Base-by-base conservation (phyloP, 2,888 invertebrate species). In the Junonia oenone region DNA sequence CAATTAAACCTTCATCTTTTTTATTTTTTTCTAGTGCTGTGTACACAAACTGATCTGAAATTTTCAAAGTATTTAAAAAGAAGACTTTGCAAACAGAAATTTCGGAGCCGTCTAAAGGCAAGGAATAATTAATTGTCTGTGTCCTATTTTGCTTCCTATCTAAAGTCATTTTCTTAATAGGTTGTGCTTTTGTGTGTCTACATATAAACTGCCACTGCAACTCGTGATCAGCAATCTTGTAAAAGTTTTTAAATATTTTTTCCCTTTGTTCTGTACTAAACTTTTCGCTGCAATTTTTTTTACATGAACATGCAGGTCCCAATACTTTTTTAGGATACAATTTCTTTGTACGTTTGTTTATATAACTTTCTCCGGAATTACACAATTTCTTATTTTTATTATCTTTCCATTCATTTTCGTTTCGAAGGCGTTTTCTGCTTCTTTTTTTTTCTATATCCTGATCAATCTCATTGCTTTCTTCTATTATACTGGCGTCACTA, bases 141-240 rank as follows among this genome's bases (percentile, higher is more conserved):
- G 43, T 43, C 5, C 22, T 5, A 13, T 43, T 45, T 14, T 26
- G 15, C 5, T 22, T 45, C 9, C 45, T 6, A 6, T 19, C 22
- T 22, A 45, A 5, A n/a, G 19, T 19, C 22, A 45, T 22, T 45
- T 17, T 45, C 22, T 45, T 45, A 9, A 22, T 22, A 45, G 11
- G 2, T 11, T 52, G 37, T 6, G 31, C 19, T 33, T 33, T 38
- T 35, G 22, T 26, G 37, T 62, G 17, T 45, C 33, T 53, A 17
- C 14, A 35, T 29, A 64, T 59, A 48, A n/a, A 55, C 33, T 49
- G 27, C 62, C 63, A 66, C 40, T 66, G 64, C 11, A 29, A 6
- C 51, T 64, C 63, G 27, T 56, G 60, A 51, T 62, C 37, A 51
- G 38, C 49, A 15, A 66, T 15, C 48, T 50, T 51, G 50, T 53